phyloP scores from a whole-genome alignment of 2,797 vertebrate genomes.

The Micrastur ruficollis region DNA sequence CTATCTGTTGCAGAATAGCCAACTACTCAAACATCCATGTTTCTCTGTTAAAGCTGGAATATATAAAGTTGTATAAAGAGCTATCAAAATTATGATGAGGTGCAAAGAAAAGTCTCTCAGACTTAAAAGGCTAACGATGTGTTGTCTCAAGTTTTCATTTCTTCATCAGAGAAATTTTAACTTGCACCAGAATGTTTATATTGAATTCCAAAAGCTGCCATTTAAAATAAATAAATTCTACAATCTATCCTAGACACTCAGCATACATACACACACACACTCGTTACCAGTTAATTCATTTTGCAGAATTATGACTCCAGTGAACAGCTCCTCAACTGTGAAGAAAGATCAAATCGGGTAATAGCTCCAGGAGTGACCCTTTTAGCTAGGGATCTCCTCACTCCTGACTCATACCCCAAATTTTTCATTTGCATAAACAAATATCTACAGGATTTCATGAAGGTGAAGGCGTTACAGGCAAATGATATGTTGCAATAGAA shows the following conservation, averaged over 20 bases:
- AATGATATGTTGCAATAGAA: background rate
- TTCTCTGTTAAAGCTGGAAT: background rate
- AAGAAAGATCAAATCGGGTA: conserved; percentile 6
- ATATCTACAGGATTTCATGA: background rate
- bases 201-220: conserved; percentile 31
- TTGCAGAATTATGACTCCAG: background rate
- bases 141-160: conserved; percentile 1
- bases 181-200: conserved; percentile 49
- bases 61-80: background rate
- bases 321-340: background rate
- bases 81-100: conserved; percentile 25
- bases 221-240: conserved; percentile 54
- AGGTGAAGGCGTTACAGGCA: background rate
- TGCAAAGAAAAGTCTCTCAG: conserved; percentile 18
- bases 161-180: conserved; percentile 17
- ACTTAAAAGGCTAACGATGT: conserved; percentile 26
- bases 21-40: background rate
- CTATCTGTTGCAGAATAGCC: background rate
- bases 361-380: background rate
- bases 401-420: background rate
- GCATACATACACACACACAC: background rate
- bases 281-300: conserved; percentile 16
- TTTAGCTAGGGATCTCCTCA: background rate
- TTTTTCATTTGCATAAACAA: background rate
- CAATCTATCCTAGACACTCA: conserved; percentile 22